Evolutionary conservation across 1,140 invertebrate genomes (phyloP), one percentile per base, ranked within the genome.

Genomic region (Drosophila sturtevanti): DNA sequence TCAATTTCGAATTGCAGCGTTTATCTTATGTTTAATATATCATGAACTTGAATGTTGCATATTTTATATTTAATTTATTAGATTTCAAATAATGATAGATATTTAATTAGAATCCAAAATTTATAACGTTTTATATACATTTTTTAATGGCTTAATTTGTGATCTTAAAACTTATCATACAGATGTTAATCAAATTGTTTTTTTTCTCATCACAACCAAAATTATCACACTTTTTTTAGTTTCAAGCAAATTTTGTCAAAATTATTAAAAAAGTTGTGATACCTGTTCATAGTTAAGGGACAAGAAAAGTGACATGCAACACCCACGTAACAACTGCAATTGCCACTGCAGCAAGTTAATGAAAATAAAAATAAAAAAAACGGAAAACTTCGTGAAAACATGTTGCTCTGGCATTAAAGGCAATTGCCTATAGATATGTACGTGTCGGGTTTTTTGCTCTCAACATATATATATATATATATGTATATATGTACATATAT

Each of bases 291-390:
- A 10, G 52, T 4, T 55, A 48, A 21, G 11, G 16, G 10, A 48
- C 18, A 14, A 27, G 5, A 21, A 11, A 35, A 52, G 61, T 66
- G 56, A 62, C 59, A 64, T 64, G 68, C 52, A 38, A 79, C 76
- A 62, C 77, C 69, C 48, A 79, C 77, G 68, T 34, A 38, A 38
- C 44, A 71, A 34, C 14, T 56, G 27, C 59, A 64, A 52, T 48
- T 27, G 59, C 58, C 38, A 58, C 22, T 37, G 27, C 59, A 61
- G 70, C 48, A 63, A 41, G 14, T 65, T 27, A 24, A 63, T 11
- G 16, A 22, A 37, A n/a, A 24, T 12, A 31, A 59, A 41, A 35
- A 62, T n/a, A 62, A 68, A 55, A 38, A 34, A 21, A 52, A 18
- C 38, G 27, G 12, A 69, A 69, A 63, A 69, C 21, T 58, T 27